Conservation (phyloP, 2,888 invertebrate genomes). For the Mimas tiliae region DNA sequence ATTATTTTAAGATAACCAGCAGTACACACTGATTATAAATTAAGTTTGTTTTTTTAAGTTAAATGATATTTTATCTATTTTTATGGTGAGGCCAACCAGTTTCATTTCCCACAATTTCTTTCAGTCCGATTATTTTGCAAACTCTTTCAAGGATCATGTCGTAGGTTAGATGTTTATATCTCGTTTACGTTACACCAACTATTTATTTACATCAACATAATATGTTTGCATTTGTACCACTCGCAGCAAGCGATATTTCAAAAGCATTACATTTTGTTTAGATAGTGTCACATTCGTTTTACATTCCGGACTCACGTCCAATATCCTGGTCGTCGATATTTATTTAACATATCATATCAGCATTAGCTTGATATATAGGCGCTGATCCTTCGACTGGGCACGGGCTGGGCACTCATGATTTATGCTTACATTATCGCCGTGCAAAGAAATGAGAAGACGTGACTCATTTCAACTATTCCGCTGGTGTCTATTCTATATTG, state of each 20-base stretch:
- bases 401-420: conserved; percentile 61
- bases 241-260: conserved; percentile 34
- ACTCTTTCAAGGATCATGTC: too few species aligned
- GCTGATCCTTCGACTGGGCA: conserved; percentile 69
- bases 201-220: not conserved
- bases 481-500: not conserved
- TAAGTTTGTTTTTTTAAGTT: too few species aligned
- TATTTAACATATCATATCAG: conserved; percentile 84
- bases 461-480: conserved; percentile 37
- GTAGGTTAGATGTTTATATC: too few species aligned
- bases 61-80: too few species aligned
- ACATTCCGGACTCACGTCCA: conserved; percentile 52
- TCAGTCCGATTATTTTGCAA: too few species aligned
- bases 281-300: conserved; percentile 66
- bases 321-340: conserved; percentile 79
- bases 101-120: too few species aligned
- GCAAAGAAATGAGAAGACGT: conserved; percentile 57
- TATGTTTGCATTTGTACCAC: not conserved
- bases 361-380: conserved; percentile 83
- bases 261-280: conserved; percentile 58
- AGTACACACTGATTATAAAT: too few species aligned
- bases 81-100: too few species aligned
- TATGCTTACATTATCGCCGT: conserved; percentile 72
- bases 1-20: too few species aligned
- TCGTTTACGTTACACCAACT: not conserved